Evolutionary conservation across 1,140 invertebrate species (phyloP).

Genomic region (Drosophila triauraria): DNA sequence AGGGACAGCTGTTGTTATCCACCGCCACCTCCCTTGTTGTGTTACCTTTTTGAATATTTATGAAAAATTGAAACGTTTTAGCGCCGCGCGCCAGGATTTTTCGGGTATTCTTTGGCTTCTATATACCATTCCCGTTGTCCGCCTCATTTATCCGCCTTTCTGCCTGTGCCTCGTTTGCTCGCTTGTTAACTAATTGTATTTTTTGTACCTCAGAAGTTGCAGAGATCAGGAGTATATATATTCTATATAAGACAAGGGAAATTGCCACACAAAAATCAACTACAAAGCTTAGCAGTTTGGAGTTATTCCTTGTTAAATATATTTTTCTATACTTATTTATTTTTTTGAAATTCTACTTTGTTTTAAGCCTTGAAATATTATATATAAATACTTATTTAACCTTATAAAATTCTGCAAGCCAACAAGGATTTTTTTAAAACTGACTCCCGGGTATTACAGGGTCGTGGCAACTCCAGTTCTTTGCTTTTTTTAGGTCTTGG

Average conservation of each 20-base stretch:
- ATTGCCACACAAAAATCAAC: no score
- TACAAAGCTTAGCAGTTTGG: no score
- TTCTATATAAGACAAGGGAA: background rate
- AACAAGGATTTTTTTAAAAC: no score
- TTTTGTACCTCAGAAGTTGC: constrained; percentile 28
- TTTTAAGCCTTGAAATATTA: no score
- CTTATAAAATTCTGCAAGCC: no score
- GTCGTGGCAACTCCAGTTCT: background rate
- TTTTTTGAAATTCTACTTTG: no score
- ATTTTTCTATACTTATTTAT: no score
- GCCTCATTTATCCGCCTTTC: constrained; percentile 22
- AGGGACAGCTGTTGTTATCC: constrained; percentile 67
- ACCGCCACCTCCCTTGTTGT: constrained; percentile 33
- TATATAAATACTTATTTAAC: no score
- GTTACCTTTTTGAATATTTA: constrained; percentile 84
- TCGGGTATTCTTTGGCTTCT: constrained; percentile 45
- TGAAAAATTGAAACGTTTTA: constrained; percentile 84
- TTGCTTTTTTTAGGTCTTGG: constrained; percentile 15
- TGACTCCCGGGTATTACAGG: background rate
- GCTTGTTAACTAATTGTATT: constrained; percentile 82
- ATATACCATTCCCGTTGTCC: constrained; percentile 23
- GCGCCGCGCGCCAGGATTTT: constrained; percentile 67
- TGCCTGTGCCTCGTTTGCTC: constrained; percentile 35
- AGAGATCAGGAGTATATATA: background rate
- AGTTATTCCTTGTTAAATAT: no score